Evolutionary conservation across 2,113 vertebrate species (phyloP).

Genomic region (Mugil cephalus): DNA sequence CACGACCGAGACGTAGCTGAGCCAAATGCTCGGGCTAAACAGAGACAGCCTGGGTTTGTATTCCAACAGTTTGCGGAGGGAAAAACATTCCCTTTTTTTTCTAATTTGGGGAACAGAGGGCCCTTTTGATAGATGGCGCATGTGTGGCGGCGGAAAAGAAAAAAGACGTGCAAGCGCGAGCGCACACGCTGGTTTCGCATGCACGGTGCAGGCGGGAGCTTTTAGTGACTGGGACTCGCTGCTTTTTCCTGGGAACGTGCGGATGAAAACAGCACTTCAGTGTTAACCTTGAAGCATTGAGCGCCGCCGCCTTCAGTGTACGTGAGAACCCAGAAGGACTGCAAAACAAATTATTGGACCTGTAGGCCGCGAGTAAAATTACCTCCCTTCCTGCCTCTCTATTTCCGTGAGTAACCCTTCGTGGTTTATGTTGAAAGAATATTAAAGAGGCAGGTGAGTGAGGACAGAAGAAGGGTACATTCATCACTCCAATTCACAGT

Average conservation of each 20-base stretch:
- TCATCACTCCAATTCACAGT: constrained; percentile 59
- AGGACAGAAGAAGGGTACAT: constrained; percentile 44
- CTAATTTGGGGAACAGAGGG: constrained; percentile 46
- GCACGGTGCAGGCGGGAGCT: constrained; percentile 44
- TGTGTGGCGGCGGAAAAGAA: constrained; percentile 44
- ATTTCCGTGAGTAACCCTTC: constrained; percentile 75
- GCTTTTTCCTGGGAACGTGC: constrained; percentile 60
- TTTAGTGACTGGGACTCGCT: constrained; percentile 68
- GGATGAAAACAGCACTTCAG: constrained; percentile 75
- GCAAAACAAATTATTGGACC: constrained; percentile 77
- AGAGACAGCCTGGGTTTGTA: constrained; percentile 42
- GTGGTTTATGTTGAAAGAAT: constrained; percentile 76
- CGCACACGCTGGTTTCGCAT: background rate
- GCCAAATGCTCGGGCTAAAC: constrained; percentile 16
- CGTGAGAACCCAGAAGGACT: constrained; percentile 70
- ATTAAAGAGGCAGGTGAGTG: constrained; percentile 67
- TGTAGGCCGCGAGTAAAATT: constrained; percentile 74
- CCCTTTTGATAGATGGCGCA: constrained; percentile 51
- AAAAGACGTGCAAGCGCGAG: background rate
- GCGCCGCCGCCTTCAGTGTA: constrained; percentile 64
- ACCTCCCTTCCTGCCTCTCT: constrained; percentile 70
- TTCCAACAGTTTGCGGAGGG: constrained; percentile 41
- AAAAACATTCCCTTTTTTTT: constrained; percentile 62
- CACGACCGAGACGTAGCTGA: constrained; percentile 28
- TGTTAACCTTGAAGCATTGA: constrained; percentile 79